phyloP scores from a whole-genome alignment of 2,888 invertebrate species.

The Copidosoma aretas region DNA sequence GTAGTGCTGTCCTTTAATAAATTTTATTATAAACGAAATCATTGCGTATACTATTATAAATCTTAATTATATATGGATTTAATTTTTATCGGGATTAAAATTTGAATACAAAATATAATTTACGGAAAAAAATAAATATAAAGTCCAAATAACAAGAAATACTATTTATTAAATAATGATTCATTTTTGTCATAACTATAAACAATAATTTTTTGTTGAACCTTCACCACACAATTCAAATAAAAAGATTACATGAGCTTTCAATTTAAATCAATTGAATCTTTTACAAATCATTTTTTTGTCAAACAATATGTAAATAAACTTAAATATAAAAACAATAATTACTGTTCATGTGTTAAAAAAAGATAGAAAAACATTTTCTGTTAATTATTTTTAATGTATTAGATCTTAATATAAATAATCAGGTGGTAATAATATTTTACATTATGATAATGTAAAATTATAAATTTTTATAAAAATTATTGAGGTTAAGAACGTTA shows the following conservation, averaged over 20 bases:
- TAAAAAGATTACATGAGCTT: slow-evolving; percentile 21
- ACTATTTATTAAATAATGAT: slow-evolving; percentile 41
- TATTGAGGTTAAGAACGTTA: not conserved
- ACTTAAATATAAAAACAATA: no score
- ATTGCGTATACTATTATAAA: no score
- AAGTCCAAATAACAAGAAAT: slow-evolving; percentile 40
- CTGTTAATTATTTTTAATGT: no score
- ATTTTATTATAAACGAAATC: slow-evolving; percentile 35
- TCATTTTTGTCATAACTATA: slow-evolving; percentile 20
- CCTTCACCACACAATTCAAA: slow-evolving; percentile 37
- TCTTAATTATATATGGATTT: no score
- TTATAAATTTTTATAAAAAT: slow-evolving; percentile 13
- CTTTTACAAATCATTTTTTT: slow-evolving; percentile 13
- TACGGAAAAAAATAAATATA: slow-evolving; percentile 27
- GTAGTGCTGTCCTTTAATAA: slow-evolving; percentile 39
- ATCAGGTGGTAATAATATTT: slow-evolving; percentile 34
- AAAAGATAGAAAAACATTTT: no score
- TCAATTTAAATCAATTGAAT: not conserved
- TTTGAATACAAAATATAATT: slow-evolving; percentile 5
- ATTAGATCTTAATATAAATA: no score
- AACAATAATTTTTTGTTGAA: slow-evolving; percentile 32
- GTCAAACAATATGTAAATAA: slow-evolving; percentile 31
- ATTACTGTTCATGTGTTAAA: no score
- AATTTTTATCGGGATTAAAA: not conserved
- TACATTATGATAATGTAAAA: slow-evolving; percentile 22